phyloP scores from a whole-genome alignment of 1,140 invertebrate genomes.

The Heterodera schachtii region DNA sequence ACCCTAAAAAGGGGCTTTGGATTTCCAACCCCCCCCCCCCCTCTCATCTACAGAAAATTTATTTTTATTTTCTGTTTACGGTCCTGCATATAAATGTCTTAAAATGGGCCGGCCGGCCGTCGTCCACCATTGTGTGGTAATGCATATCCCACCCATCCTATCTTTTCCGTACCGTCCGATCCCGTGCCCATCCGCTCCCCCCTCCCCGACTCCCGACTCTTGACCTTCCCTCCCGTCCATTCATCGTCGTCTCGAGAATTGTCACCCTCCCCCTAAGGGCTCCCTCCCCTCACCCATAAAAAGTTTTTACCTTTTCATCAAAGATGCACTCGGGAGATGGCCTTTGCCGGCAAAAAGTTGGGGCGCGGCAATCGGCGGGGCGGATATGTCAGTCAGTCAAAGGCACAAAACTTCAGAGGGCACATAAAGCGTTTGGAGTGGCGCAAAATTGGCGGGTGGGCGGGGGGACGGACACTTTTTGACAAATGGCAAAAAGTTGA shows the following conservation, averaged over 20 bases:
- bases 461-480: not conserved
- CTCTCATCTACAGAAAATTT: too few species aligned
- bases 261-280: not conserved
- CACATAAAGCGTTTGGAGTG: not conserved
- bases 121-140: too few species aligned
- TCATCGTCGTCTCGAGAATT: not conserved
- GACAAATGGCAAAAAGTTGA: not conserved
- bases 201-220: not conserved
- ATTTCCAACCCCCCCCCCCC: too few species aligned
- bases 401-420: too few species aligned
- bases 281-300: not conserved
- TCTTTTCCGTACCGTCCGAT: not conserved
- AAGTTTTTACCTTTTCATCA: not conserved
- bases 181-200: not conserved
- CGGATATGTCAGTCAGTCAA: not conserved
- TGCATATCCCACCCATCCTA: too few species aligned
- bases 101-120: too few species aligned
- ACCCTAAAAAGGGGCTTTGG: too few species aligned
- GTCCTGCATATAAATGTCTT: too few species aligned
- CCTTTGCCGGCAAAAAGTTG: not conserved
- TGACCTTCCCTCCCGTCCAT: not conserved
- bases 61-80: too few species aligned
- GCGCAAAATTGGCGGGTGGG: not conserved
- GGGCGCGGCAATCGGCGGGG: not conserved
- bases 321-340: not conserved